Percentiles rank a stretch among this genome's conserved stretches.
phyloP scores from a whole-genome alignment of 1,140 invertebrate genomes.

The Drosophila carrolli region DNA sequence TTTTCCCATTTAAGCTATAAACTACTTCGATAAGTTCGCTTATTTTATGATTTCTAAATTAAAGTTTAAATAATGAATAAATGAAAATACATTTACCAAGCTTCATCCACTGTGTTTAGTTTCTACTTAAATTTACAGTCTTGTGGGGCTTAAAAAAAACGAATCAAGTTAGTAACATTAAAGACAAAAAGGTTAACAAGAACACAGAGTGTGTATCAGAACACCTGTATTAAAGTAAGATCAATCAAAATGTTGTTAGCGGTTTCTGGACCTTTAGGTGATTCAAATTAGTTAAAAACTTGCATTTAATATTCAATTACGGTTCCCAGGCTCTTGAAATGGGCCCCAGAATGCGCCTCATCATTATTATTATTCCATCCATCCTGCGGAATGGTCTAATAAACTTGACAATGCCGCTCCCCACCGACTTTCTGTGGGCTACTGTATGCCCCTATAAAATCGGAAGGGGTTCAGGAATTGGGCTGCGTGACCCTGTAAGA shows the following conservation, averaged over 20 bases:
- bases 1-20: not conserved
- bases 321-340: slow-evolving; percentile 5
- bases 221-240: slow-evolving; percentile 12
- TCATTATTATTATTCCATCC: slow-evolving; percentile 18
- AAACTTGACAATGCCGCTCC: slow-evolving; percentile 27
- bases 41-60: too few species aligned
- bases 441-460: slow-evolving; percentile 13
- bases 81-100: too few species aligned
- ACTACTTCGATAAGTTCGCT: too few species aligned
- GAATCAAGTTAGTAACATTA: too few species aligned
- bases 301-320: slow-evolving; percentile 41
- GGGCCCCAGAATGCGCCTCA: not conserved
- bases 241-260: slow-evolving; percentile 25
- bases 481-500: slow-evolving; percentile 39
- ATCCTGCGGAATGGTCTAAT: slow-evolving; percentile 23
- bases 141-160: not conserved
- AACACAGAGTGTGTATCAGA: not conserved
- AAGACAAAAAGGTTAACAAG: not conserved
- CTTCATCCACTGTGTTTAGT: too few species aligned
- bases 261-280: not conserved
- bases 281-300: not conserved
- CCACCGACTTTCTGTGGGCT: slow-evolving; percentile 6
- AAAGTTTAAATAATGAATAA: too few species aligned
- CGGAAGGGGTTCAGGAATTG: not conserved
- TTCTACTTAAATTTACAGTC: too few species aligned